phyloP scores from a whole-genome alignment of 2,888 invertebrate genomes.

The Acleris laterana region DNA sequence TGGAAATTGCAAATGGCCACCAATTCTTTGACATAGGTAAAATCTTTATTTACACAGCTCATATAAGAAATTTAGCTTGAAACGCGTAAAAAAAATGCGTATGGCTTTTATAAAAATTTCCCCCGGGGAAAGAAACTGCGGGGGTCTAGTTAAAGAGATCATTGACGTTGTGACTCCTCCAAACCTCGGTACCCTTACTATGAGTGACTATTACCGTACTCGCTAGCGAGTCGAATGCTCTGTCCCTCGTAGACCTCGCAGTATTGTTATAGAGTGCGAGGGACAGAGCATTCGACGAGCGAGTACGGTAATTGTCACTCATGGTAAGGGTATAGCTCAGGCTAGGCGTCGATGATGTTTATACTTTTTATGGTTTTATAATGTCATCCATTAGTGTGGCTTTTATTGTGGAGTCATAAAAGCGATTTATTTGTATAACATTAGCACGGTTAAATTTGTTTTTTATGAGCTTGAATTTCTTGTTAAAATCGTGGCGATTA shows the following conservation, averaged over 20 bases:
- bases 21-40: no score
- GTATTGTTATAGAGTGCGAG: no score
- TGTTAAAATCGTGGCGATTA: constrained; percentile 38
- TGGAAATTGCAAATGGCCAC: no score
- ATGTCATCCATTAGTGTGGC: constrained; percentile 41
- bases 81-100: not conserved
- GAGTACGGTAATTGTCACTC: no score
- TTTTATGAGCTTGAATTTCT: constrained; percentile 39
- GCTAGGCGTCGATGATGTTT: constrained; percentile 31
- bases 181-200: no score
- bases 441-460: constrained; percentile 43
- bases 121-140: constrained; percentile 1
- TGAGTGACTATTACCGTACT: no score
- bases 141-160: constrained; percentile 11
- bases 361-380: constrained; percentile 38
- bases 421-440: constrained; percentile 40
- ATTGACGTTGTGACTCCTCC: not conserved
- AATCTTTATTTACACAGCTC: no score
- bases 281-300: no score
- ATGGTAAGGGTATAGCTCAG: no score
- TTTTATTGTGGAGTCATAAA: constrained; percentile 42
- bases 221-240: no score
- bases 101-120: constrained; percentile 3
- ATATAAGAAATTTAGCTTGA: no score
- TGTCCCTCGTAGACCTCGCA: no score